phyloP scores from a whole-genome alignment of 64 coral and sea anemone species.

The Montipora cactus region DNA sequence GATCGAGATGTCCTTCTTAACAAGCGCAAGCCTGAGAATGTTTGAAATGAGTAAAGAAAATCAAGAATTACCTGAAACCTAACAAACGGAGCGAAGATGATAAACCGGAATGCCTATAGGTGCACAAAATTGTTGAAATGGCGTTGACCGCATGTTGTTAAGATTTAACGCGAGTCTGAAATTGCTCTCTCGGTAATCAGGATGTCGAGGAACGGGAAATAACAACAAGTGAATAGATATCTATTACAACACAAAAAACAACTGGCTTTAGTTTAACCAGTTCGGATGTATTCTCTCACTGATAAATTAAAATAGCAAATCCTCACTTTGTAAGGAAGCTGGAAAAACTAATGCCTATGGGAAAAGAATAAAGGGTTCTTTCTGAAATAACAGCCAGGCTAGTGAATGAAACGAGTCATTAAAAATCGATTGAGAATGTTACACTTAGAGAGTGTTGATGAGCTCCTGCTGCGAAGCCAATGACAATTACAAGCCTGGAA shows the following conservation, averaged over 20 bases:
- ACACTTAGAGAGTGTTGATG: slow-evolving; percentile 14
- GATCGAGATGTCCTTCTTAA: neutral
- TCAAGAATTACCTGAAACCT: neutral
- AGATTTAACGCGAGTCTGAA: neutral
- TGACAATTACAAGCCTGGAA: neutral
- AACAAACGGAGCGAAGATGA: neutral
- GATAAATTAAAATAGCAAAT: too few species aligned
- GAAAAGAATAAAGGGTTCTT: too few species aligned
- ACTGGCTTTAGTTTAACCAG: neutral
- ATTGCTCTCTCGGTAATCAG: neutral
- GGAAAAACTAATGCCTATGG: neutral
- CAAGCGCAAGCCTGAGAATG: neutral
- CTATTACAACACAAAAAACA: neutral
- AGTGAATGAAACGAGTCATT: neutral
- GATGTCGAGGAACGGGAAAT: neutral
- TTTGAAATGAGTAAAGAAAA: neutral
- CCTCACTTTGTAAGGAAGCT: neutral
- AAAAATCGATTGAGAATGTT: slow-evolving; percentile 1
- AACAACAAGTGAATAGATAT: neutral
- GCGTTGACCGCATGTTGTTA: neutral
- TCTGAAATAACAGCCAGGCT: neutral
- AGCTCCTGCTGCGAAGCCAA: neutral
- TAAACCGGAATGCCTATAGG: neutral
- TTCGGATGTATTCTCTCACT: too few species aligned
- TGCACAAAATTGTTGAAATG: neutral